phyloP scores from a whole-genome alignment of 2,113 vertebrate species.

The Myrmecophaga tridactyla region DNA sequence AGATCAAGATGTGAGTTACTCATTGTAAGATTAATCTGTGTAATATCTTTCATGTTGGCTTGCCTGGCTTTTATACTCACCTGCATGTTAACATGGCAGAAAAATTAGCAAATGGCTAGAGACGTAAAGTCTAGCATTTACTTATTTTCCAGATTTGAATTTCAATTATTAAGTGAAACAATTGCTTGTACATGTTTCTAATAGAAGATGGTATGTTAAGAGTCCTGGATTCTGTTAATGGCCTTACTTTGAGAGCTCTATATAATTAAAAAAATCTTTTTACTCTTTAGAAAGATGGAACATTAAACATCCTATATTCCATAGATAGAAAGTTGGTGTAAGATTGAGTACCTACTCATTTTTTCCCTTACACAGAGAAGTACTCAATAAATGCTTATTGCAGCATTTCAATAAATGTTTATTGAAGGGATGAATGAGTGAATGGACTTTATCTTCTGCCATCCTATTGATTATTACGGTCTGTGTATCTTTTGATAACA shows the following conservation, averaged over 20 bases:
- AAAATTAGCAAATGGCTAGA: neutral
- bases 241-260: neutral
- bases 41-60: neutral
- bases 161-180: neutral
- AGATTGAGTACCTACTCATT: neutral
- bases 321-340: neutral
- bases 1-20: neutral
- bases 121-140: neutral
- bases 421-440: neutral
- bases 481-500: neutral
- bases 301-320: neutral
- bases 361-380: neutral
- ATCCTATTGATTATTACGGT: neutral
- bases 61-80: neutral
- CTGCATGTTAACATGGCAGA: neutral
- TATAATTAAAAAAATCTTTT: neutral
- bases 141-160: conserved; percentile 31
- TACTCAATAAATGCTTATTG: neutral
- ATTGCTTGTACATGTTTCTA: neutral
- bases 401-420: neutral
- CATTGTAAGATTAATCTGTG: neutral
- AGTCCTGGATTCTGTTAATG: neutral
- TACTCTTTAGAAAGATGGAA: neutral
- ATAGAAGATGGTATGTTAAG: neutral
- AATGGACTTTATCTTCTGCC: neutral